phyloP scores from a whole-genome alignment of 2,797 vertebrate species.

The Eutrigla gurnardus region DNA sequence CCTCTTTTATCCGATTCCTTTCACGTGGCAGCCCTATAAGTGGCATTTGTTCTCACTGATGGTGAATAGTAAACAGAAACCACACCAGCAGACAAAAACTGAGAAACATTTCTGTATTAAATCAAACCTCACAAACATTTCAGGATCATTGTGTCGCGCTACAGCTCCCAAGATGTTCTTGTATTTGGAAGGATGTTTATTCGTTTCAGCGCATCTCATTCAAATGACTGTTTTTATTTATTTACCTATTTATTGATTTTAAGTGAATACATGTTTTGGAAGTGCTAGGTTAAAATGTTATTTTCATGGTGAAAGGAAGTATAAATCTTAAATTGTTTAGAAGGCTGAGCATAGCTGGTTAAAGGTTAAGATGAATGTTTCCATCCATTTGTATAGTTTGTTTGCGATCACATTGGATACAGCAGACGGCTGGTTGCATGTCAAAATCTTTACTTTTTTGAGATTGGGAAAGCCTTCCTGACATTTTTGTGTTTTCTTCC shows the following conservation, averaged over 20 bases:
- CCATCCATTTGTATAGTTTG: neutral
- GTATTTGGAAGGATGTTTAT: no score
- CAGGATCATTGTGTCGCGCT: neutral
- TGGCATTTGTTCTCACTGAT: constrained; percentile 1
- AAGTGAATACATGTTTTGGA: neutral
- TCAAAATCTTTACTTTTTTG: neutral
- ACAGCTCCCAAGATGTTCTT: neutral
- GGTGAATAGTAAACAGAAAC: constrained; percentile 19
- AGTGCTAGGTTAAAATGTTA: neutral
- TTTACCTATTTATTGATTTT: neutral
- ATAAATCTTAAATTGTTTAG: neutral
- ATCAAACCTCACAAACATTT: constrained; percentile 4
- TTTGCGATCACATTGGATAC: neutral
- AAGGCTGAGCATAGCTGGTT: neutral
- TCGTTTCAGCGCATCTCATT: neutral
- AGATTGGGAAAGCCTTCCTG: constrained; percentile 15
- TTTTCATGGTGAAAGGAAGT: neutral
- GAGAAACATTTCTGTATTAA: constrained; percentile 4
- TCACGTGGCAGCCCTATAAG: neutral
- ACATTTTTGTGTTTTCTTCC: neutral
- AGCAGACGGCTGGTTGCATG: neutral
- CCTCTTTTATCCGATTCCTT: neutral
- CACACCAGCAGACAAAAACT: neutral
- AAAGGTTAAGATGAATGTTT: constrained; percentile 9
- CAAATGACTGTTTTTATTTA: neutral